Evolutionary conservation across 2,888 invertebrate genomes (phyloP), one percentile per base, ranked within the genome.

Genomic region (Coelinius sp.): DNA sequence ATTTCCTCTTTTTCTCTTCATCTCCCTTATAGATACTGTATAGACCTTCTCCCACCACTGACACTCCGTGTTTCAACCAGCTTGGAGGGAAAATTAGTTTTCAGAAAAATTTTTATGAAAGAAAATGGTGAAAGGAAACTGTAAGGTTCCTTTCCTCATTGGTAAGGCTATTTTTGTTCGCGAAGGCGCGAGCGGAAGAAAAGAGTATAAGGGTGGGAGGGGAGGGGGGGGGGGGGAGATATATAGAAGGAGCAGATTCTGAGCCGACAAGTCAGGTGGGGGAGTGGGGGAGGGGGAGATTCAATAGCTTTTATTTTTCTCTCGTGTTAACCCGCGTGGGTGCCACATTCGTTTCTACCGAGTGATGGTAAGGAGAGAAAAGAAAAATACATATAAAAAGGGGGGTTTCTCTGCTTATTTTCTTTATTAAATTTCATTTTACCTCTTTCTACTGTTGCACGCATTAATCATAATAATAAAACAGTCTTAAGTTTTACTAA

Each of bases 71-170:
- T 59, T 41, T 75, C 73, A 78, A 73, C 77, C 76, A 78, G 80
- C 80, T 79, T 79, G 81, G 82, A 84, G 81, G 74, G 86, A 86
- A 86, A 86, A 86, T 86, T 86, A 86, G 86, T 86, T 86, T 86
- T 86, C 86, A 86, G 85, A 86, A 85, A 84, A 83, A 83, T 85
- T 86, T 85, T 85, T 84, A 85, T 86, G 85, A 86, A 86, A 86
- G 86, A 59, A 31, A 49, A 49, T 82, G 75, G 70, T 85, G 86
- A 85, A 86, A 86, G 80, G 84, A 83, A 85, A 83, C 83, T 82
- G 86, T 82, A 83, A 85, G 86, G 84, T 85, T 85, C 85, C 84
- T 85, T 85, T 84, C 84, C 85, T 85, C 85, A 86, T 86, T 86
- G 86, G 44, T 81, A 41, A 81, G 83, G 85, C 85, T 86, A 85